Base-by-base conservation (phyloP, 2,113 vertebrate species). In the Nycticryphes semicollaris region DNA sequence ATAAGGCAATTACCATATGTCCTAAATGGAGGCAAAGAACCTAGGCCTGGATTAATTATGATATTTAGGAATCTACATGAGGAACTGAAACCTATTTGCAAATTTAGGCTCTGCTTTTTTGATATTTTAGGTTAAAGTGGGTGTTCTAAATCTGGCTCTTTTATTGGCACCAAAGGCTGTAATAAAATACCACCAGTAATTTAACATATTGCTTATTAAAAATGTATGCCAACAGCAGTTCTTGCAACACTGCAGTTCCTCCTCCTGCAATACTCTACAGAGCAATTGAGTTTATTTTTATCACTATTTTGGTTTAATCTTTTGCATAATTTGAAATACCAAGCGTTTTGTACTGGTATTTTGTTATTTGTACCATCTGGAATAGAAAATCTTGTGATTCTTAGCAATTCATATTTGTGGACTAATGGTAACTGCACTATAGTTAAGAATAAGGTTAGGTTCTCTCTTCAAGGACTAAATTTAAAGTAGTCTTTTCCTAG, bases 271-370 rank as follows among this genome's bases (percentile, higher is more conserved):
- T 73, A 84, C 92, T 79, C 88, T 68, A 48, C 78, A 82, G 86
- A 87, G 33, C 39, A 90, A 60, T 16, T 59, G 59, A 72, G 37
- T 73, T 76, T 93, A 93, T 94, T 94, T 96, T 91, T 91, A 63
- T 74, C 5, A 68, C 56, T 75, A 9, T 50, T 78, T 84, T 82
- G 30, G 45, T 43, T 79, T 82, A 76, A 64, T 66, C 81, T 89
- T 91, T 84, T 30, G 8, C 84, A 66, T 66, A 76, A 41, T 84
- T 85, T 82, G 53, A 92, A 91, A 93, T 59, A 23, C 25, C 74
- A 78, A 31, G 30, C 5, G 56, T 85, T 89, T 85, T 84, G 23
- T 85, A 57, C 77, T 83, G 63, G 13, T 54, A 39, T 76, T 96
- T 83, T 89, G 4, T 76, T 95, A 53, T 76, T 89, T 69, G n/a